phyloP scores from a whole-genome alignment of 2,888 invertebrate genomes.

The Pterobdella sp. region DNA sequence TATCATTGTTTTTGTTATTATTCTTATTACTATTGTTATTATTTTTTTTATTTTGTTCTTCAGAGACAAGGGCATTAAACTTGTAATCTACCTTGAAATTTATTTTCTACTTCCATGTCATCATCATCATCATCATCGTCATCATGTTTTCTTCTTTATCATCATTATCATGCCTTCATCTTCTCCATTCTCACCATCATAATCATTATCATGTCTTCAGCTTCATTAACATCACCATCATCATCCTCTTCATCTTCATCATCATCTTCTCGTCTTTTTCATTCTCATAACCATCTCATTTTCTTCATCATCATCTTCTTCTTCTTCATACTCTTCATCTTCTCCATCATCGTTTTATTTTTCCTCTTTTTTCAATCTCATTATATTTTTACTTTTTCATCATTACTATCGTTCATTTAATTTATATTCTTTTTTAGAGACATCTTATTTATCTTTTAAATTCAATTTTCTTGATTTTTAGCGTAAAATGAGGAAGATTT shows the following conservation, averaged over 20 bases:
- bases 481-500: too few species aligned
- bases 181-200: slow-evolving; percentile 4
- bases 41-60: too few species aligned
- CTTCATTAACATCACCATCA: background rate
- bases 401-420: background rate
- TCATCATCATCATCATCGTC: slow-evolving; percentile 26
- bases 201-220: background rate
- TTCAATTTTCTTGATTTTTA: too few species aligned
- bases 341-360: slow-evolving; percentile 3
- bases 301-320: background rate
- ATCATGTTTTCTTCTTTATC: too few species aligned
- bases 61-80: too few species aligned
- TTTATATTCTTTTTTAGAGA: background rate
- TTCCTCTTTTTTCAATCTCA: background rate
- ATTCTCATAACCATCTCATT: background rate
- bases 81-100: too few species aligned
- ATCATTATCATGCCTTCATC: too few species aligned
- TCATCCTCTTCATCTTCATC: background rate
- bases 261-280: background rate
- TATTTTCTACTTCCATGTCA: slow-evolving; percentile 15
- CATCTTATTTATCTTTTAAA: too few species aligned
- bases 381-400: background rate
- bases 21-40: too few species aligned
- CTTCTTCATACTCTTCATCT: slow-evolving; percentile 1
- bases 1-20: too few species aligned